Evolutionary conservation across 2,797 vertebrate genomes (phyloP), one percentile per base, ranked within the genome.

Genomic region (Rhadinocentrus ornatus): DNA sequence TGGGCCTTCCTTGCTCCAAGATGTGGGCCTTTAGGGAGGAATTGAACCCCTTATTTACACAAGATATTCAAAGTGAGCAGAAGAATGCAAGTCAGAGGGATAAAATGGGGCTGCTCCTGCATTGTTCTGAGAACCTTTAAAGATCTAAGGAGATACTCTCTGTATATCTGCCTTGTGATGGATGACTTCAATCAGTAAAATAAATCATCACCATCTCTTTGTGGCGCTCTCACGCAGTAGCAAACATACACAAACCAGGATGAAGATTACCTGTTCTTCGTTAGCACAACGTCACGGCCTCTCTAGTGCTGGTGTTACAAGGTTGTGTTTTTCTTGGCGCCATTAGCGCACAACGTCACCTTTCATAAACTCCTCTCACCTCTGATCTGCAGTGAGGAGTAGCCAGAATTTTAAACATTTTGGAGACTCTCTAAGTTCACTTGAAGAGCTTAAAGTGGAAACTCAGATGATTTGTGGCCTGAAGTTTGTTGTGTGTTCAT

Each of bases 401-500:
- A 18, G 64, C 39, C 34, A 2, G 56, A 62, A 71, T 35, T 73
- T 71, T 24, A 59, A 82, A 83, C 70, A 56, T 64, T 72, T 69
- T 44, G 5, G 35, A 66, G 71, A 41, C 73, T 46, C 24, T 83
- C 80, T 75, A 80, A 69, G 22, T 56, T 35, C 39, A 71, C 83
- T 86, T 86, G 81, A 85, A 24, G 74, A 66, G 83, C 90, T 89
- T 87, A 80, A 83, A 82, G 72, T 76, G 83, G 72, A 89, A 87
- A 86, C 77, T 76, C 57, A 15, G 77, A 82, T 65, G 82, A 70
- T 57, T 46, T 64, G 69, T 75, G 81, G 81, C 82, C 64, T 75
- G 83, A 81, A 78, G 85, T 91, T 91, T 93, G 89, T 89, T 91
- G 91, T 87, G 88, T 50, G 81, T 87, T 89, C 83, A 61, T 69